These are phyloP conservation scores for Drosophila tristis DNA, from an alignment of 1,140 invertebrate species.

Conservation along the genomic window DNA sequence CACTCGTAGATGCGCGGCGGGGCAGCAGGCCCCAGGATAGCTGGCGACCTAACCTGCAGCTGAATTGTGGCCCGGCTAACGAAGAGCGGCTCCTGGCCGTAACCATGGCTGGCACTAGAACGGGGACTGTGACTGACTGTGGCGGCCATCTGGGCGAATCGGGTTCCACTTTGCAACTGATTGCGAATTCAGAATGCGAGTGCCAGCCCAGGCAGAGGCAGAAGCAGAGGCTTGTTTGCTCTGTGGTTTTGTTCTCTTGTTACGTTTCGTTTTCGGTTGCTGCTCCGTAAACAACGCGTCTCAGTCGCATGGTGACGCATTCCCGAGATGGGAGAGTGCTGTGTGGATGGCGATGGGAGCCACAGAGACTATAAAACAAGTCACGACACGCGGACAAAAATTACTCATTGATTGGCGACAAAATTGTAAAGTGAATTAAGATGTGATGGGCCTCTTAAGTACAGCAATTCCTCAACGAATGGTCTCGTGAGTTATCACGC, in stretches of 20 bases:
- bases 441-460: too few species aligned
- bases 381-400: too few species aligned
- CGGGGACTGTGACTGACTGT: slow-evolving; percentile 26
- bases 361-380: slow-evolving; percentile 1
- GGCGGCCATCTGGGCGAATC: slow-evolving; percentile 70
- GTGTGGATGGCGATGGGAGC: slow-evolving; percentile 13
- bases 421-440: too few species aligned
- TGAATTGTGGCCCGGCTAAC: slow-evolving; percentile 61
- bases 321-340: slow-evolving; percentile 17
- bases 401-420: too few species aligned
- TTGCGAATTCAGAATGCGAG: slow-evolving; percentile 45
- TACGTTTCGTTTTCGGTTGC: slow-evolving; percentile 40
- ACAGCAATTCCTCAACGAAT: too few species aligned
- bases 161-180: slow-evolving; percentile 63
- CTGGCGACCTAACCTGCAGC: slow-evolving; percentile 32
- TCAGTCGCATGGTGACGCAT: slow-evolving; percentile 38
- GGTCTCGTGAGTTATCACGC: too few species aligned
- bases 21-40: not conserved
- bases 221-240: slow-evolving; percentile 33
- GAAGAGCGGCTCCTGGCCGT: slow-evolving; percentile 56
- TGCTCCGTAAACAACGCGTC: slow-evolving; percentile 53
- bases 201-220: slow-evolving; percentile 30
- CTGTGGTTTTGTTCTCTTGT: slow-evolving; percentile 63
- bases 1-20: slow-evolving; percentile 59
- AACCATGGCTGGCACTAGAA: not conserved